Percentiles rank a stretch among this genome's conserved stretches.
Conservation (phyloP, 2,888 invertebrate species). For the Lithophane ornitopus region DNA sequence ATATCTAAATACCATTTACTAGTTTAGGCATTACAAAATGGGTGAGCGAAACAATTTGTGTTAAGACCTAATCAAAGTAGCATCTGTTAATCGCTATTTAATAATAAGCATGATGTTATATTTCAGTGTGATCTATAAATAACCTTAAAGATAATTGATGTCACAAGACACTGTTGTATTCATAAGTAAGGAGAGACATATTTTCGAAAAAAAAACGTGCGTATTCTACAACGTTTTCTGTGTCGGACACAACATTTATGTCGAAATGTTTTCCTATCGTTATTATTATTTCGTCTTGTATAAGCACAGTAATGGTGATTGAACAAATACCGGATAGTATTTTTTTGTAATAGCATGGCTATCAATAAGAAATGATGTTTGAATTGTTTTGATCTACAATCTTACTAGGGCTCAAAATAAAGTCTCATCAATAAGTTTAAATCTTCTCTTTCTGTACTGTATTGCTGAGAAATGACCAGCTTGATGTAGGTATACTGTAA, state of each 20-base stretch:
- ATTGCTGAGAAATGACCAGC: background rate
- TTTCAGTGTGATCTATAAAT: background rate
- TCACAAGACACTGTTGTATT: background rate
- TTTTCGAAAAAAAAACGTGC: background rate
- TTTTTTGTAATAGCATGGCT: background rate
- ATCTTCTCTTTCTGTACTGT: background rate
- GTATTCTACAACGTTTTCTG: background rate
- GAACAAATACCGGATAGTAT: slow-evolving; percentile 9
- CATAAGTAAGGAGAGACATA: background rate
- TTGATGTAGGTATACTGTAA: background rate
- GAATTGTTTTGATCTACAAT: background rate
- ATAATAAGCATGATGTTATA: background rate
- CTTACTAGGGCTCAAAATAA: too few species aligned
- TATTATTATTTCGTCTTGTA: slow-evolving; percentile 1
- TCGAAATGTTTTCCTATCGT: slow-evolving; percentile 19
- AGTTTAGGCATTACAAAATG: background rate
- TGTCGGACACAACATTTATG: background rate
- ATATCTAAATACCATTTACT: slow-evolving; percentile 8
- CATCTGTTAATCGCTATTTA: background rate
- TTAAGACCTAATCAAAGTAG: background rate
- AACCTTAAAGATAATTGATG: background rate
- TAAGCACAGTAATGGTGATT: background rate
- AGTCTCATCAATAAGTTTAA: background rate
- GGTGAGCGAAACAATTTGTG: background rate
- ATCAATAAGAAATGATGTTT: background rate